Evolutionary conservation across 1,140 invertebrate species (phyloP).

Genomic region (Drosophila watanabei): DNA sequence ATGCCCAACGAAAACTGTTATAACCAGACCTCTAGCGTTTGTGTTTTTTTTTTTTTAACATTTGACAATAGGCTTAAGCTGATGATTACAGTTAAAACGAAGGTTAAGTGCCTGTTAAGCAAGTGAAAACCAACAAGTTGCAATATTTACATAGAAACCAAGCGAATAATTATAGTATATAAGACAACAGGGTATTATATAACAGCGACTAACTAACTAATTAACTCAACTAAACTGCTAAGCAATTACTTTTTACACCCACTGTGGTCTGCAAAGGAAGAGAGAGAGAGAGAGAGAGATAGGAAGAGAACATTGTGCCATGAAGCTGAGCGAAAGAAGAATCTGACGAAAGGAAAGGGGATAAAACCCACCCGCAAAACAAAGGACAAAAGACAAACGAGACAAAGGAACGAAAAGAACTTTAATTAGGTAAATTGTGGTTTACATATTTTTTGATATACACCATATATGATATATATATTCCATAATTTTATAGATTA

Average conservation of each 20-base stretch:
- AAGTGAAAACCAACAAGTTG: conserved; percentile 51
- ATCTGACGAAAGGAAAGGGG: conserved; percentile 23
- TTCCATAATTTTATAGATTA: conserved; percentile 43
- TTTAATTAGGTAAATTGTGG: conserved; percentile 50
- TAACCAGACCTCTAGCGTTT: conserved; percentile 28
- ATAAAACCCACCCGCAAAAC: conserved; percentile 36
- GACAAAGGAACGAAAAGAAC: conserved; percentile 37
- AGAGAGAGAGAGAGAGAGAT: neutral
- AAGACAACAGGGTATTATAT: conserved; percentile 61
- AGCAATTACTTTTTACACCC: conserved; percentile 41
- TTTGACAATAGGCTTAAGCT: conserved; percentile 18
- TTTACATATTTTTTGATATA: conserved; percentile 50
- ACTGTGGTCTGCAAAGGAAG: conserved; percentile 15
- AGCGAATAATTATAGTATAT: conserved; percentile 53
- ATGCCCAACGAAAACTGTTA: conserved; percentile 46
- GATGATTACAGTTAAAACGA: conserved; percentile 25
- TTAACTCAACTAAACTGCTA: conserved; percentile 53
- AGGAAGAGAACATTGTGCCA: conserved; percentile 66
- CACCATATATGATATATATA: conserved; percentile 51
- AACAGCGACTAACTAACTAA: conserved; percentile 30
- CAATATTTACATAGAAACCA: conserved; percentile 67
- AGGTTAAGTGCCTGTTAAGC: conserved; percentile 74
- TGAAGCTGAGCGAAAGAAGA: conserved; percentile 43
- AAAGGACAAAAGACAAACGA: conserved; percentile 34
- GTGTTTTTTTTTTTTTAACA: conserved; percentile 21